A percentile compares a stretch with the other conserved stretches of the same genome.
Evolutionary conservation across 2,113 vertebrate genomes (phyloP).

Genomic region (Oncorhynchus clarkii): DNA sequence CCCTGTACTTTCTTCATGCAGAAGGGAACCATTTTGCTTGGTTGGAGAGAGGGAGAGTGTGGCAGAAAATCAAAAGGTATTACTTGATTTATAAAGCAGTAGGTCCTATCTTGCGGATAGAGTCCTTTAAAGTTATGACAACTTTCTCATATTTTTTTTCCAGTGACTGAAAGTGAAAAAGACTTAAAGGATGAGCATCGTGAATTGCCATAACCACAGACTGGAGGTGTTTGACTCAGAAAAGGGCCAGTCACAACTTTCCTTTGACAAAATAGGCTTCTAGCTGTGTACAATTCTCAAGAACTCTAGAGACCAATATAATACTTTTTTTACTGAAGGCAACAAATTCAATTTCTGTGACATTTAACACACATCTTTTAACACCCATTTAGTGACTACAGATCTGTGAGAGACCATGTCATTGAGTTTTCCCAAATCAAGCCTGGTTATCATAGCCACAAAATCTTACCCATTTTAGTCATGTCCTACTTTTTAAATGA

Average conservation of each 20-base stretch:
- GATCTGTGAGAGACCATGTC: too few relatives aligned
- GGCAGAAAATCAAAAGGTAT: neutral
- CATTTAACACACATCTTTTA: too few relatives aligned
- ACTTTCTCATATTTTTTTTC: slow-evolving; percentile 39
- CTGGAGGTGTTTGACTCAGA: slow-evolving; percentile 17
- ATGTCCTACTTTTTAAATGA: neutral
- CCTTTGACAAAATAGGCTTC: neutral
- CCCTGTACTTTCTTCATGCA: neutral
- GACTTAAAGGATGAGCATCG: slow-evolving; percentile 46
- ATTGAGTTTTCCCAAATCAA: too few relatives aligned
- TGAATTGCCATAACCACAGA: slow-evolving; percentile 36
- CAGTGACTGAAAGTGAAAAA: slow-evolving; percentile 71
- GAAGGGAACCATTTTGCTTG: neutral
- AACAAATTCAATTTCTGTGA: too few relatives aligned
- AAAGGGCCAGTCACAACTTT: neutral
- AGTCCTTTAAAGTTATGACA: slow-evolving; percentile 3
- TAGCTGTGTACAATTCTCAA: neutral
- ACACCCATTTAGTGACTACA: too few relatives aligned
- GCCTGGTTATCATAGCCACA: too few relatives aligned
- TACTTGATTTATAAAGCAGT: neutral
- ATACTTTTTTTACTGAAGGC: too few relatives aligned
- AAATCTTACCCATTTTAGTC: too few relatives aligned
- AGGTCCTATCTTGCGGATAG: neutral
- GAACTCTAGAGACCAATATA: too few relatives aligned
- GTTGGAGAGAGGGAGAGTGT: neutral